phyloP scores from a whole-genome alignment of 1,140 invertebrate species.

The Apis laboriosa region DNA sequence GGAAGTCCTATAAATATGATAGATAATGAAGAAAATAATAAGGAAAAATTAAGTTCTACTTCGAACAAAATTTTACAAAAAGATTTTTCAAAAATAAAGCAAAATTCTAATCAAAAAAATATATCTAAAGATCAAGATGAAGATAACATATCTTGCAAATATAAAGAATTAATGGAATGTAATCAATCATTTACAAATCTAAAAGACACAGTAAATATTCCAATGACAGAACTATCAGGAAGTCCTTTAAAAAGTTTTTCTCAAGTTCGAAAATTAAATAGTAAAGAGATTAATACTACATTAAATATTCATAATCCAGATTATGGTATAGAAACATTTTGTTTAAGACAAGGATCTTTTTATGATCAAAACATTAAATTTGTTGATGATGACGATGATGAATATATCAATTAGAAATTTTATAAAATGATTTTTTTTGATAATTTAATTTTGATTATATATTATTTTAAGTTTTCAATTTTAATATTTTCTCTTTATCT shows the following conservation, averaged over 20 bases:
- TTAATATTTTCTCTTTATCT: neutral
- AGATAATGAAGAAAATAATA: constrained; percentile 12
- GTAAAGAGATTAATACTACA: constrained; percentile 47
- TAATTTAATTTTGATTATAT: neutral
- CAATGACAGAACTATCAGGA: constrained; percentile 70
- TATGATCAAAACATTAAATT: constrained; percentile 80
- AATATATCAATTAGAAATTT: constrained; percentile 42
- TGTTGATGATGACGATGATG: constrained; percentile 81
- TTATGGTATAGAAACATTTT: constrained; percentile 68
- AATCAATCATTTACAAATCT: constrained; percentile 54
- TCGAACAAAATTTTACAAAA: constrained; percentile 4
- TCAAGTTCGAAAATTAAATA: constrained; percentile 64
- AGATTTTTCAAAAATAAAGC: constrained; percentile 13
- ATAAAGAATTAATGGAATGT: constrained; percentile 67
- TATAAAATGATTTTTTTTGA: neutral
- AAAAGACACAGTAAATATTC: constrained; percentile 65
- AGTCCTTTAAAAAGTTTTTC: constrained; percentile 57
- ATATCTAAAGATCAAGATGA: constrained; percentile 48
- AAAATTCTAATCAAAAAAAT: constrained; percentile 17
- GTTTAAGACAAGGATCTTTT: constrained; percentile 72
- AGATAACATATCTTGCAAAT: constrained; percentile 60
- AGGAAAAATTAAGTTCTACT: neutral
- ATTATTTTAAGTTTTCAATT: neutral
- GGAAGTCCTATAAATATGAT: constrained; percentile 14
- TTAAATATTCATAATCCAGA: constrained; percentile 71